Evolutionary conservation across 2,888 invertebrate species (phyloP).

Genomic region (Agonopterix arenella): DNA sequence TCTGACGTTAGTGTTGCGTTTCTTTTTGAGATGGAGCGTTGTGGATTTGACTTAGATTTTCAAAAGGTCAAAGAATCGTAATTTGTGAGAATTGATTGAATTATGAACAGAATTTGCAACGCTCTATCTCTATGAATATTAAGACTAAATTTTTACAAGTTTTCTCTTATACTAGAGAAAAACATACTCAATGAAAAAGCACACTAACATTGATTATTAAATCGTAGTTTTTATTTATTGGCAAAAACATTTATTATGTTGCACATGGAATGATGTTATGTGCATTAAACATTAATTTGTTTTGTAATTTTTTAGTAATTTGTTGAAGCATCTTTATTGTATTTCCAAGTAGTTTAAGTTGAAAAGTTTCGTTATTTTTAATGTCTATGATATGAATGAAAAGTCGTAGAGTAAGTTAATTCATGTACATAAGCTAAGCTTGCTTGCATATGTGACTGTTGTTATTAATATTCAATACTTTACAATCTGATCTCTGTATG

Average conservation of each 20-base stretch:
- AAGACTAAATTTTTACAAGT: not conserved
- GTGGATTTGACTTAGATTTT: not conserved
- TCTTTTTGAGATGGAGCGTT: not conserved
- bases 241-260: constrained; percentile 54
- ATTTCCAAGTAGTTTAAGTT: constrained; percentile 13
- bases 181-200: constrained; percentile 35
- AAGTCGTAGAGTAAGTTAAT: constrained; percentile 37
- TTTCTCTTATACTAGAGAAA: constrained; percentile 27
- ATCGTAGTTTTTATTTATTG: constrained; percentile 57
- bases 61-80: too few species aligned
- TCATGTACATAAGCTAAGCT: constrained; percentile 70
- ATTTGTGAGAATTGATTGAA: too few species aligned
- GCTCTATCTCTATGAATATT: not conserved
- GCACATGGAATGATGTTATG: constrained; percentile 15
- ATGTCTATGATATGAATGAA: constrained; percentile 23
- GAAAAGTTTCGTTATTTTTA: constrained; percentile 9
- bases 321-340: constrained; percentile 35
- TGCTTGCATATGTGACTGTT: constrained; percentile 74
- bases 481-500: constrained; percentile 33
- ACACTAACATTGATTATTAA: constrained; percentile 10
- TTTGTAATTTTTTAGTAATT: constrained; percentile 26
- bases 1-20: constrained; percentile 85
- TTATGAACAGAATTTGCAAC: too few species aligned
- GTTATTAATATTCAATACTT: constrained; percentile 48
- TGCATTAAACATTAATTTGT: constrained; percentile 22